Evolutionary conservation across 2,113 vertebrate species (phyloP), one percentile per base, ranked within the genome.

Genomic region (Misgurnus mizolepis): DNA sequence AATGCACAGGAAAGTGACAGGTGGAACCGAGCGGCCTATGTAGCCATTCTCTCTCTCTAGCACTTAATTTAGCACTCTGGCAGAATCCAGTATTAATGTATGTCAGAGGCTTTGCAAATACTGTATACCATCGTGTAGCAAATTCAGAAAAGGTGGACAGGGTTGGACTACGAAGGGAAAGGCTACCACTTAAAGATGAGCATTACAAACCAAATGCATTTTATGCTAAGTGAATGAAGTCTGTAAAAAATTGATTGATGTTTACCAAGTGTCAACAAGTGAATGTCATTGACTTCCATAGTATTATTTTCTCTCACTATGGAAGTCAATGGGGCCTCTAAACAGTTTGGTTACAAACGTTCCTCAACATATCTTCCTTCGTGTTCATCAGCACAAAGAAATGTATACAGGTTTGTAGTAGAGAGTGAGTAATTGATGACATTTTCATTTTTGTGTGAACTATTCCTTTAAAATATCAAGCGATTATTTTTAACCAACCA

Each of bases 21-120:
- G 47, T 4, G 49, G 40, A 12, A 55, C 47, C 41, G 67, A 65
- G 18, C 9, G 14, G 10, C 34, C 39, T 56, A 18, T 73, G 34
- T 62, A 39, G 61, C 8, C 40, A 67, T 65, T 58, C 65, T 71
- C 49, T 71, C 49, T 82, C 60, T 65, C 49, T 68, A 67, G 34
- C 72, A 71, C 71, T 72, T 85, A 67, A 82, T 82, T 82, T 85
- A 62, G 72, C 17, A 2, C 45, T 47, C 77, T 55, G 61, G 66
- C 61, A 39, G 67, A 80, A 74, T 40, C 49, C 41, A 45, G 27
- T 56, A 53, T 40, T 76, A 68, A 82, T 50, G 76, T 77, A n/a
- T 53, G 67, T 15, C 67, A 62, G 18, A 50, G 41, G n/a, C 4
- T 10, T n/a, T 61, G 60, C 7, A 61, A 74, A 74, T 47, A 11